A percentile compares a stretch with the other conserved stretches of the same genome.
Conservation (phyloP, 2,888 invertebrate genomes). For the Drosophila silvestris region DNA sequence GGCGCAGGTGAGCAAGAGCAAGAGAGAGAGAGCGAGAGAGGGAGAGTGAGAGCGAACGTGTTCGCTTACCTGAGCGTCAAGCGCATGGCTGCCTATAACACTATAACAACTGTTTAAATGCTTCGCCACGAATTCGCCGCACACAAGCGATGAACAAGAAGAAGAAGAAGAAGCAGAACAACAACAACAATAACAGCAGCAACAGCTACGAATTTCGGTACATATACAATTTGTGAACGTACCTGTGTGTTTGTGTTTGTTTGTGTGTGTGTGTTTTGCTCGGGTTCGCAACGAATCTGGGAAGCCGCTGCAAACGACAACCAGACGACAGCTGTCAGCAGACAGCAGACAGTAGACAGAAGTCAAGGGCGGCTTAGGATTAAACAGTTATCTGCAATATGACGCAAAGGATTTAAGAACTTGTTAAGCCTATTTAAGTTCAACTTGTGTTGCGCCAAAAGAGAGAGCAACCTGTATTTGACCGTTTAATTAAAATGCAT, state of each 20-base stretch:
- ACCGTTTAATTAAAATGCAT: not conserved
- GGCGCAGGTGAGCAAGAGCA: constrained; percentile 38
- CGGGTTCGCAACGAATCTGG: constrained; percentile 48
- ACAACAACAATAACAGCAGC: constrained; percentile 20
- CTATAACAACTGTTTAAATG: constrained; percentile 50
- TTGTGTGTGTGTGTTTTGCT: constrained; percentile 2
- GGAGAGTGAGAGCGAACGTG: constrained; percentile 19
- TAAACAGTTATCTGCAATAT: constrained; percentile 33
- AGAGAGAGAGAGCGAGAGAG: not conserved
- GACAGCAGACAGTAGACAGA: not conserved
- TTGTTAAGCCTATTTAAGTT: not conserved
- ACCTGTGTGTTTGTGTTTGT: constrained; percentile 33
- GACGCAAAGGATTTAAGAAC: constrained; percentile 6
- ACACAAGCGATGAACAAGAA: constrained; percentile 5
- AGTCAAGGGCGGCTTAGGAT: constrained; percentile 52
- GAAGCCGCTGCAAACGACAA: constrained; percentile 43
- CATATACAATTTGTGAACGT: constrained; percentile 40
- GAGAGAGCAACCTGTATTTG: not conserved
- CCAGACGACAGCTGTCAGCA: constrained; percentile 32
- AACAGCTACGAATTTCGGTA: constrained; percentile 57
- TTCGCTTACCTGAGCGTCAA: constrained; percentile 60
- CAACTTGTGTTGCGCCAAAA: not conserved
- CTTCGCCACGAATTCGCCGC: constrained; percentile 67
- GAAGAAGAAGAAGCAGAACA: constrained; percentile 18
- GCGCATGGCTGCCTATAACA: constrained; percentile 18